Evolutionary conservation across 2,113 vertebrate genomes (phyloP).

Genomic region (Indicator maculatus): DNA sequence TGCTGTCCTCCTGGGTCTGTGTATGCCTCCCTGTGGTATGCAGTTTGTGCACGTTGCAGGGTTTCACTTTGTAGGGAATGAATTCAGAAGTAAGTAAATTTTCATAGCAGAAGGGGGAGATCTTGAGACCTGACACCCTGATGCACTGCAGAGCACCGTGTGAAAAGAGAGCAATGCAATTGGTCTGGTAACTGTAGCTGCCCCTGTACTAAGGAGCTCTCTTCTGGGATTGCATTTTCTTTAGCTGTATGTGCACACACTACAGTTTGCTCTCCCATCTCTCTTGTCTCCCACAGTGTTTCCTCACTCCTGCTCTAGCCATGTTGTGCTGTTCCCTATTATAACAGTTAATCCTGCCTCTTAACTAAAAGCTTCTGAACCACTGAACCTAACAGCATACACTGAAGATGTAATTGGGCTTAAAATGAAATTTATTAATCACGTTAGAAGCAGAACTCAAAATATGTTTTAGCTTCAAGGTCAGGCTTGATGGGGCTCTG

Average conservation of each 20-base stretch:
- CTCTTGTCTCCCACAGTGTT: background rate
- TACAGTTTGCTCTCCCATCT: background rate
- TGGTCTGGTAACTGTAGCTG: background rate
- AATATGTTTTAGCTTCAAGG: background rate
- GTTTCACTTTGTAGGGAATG: background rate
- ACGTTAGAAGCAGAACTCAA: background rate
- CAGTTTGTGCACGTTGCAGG: background rate
- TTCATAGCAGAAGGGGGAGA: background rate
- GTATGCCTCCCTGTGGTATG: background rate
- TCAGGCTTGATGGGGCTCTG: no score
- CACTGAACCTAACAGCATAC: background rate
- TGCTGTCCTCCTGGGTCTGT: background rate
- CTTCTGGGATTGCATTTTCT: background rate
- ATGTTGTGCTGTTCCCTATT: fast-evolving
- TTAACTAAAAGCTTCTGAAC: background rate
- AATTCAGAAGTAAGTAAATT: background rate
- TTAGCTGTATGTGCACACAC: fast-evolving
- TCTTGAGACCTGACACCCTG: background rate
- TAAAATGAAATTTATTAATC: background rate
- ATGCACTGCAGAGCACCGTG: background rate
- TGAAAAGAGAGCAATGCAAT: background rate
- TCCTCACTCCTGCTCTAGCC: background rate
- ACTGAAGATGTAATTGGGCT: background rate
- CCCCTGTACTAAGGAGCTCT: background rate
- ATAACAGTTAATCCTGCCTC: background rate